phyloP scores from a whole-genome alignment of 2,888 invertebrate genomes.

The Dryomyza anilis region DNA sequence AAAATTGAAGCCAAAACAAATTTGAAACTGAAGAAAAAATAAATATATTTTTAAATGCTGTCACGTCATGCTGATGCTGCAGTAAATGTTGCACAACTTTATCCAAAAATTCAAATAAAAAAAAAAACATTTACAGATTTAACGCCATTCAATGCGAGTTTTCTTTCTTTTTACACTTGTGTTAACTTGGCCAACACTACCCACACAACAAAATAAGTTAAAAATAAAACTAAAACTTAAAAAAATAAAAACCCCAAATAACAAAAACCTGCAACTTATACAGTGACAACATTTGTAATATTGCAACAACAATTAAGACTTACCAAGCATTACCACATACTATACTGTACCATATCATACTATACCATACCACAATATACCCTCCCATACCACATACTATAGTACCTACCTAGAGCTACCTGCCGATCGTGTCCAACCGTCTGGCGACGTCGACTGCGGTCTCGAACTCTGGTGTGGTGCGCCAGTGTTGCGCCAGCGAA shows the following conservation, averaged over 20 bases:
- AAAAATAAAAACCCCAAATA: too few species aligned
- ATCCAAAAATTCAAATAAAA: not conserved
- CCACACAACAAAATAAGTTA: too few species aligned
- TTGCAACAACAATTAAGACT: constrained; percentile 18
- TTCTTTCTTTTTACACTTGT: not conserved
- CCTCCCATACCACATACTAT: too few species aligned
- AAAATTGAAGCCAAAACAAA: not conserved
- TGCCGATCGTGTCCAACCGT: not conserved
- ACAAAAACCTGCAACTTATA: too few species aligned
- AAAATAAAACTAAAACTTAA: too few species aligned
- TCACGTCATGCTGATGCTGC: not conserved
- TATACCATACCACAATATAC: too few species aligned
- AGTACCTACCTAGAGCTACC: too few species aligned
- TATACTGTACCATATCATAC: too few species aligned
- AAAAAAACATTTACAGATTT: too few species aligned
- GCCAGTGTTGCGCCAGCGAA: constrained; percentile 33
- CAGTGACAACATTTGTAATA: constrained; percentile 12
- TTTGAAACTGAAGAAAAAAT: not conserved
- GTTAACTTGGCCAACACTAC: constrained; percentile 8
- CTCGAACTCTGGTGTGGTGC: constrained; percentile 7
- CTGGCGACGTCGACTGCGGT: not conserved
- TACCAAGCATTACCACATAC: constrained; percentile 34
- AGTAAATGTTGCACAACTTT: constrained; percentile 13
- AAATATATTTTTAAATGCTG: not conserved
- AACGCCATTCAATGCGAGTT: not conserved